Conservation (phyloP, 2,113 vertebrate genomes). For the Ascaphus truei region DNA sequence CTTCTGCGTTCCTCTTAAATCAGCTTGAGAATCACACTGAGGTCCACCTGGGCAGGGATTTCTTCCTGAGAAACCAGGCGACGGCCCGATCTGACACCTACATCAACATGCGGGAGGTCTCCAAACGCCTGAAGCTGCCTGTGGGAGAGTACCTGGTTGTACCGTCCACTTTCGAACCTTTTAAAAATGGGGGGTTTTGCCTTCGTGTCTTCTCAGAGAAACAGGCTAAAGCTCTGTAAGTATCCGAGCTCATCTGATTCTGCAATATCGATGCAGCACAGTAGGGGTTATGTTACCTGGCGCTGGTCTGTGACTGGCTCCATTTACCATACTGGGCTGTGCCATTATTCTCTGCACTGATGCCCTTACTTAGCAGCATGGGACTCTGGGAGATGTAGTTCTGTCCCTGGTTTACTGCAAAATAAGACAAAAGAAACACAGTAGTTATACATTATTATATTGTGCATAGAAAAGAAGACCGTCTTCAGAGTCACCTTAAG, state of each 20-base stretch:
- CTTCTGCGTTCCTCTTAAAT: background rate
- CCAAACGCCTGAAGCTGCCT: conserved; percentile 64
- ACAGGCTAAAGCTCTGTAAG: conserved; percentile 61
- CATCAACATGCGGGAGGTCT: conserved; percentile 73
- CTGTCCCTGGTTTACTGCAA: too few species aligned
- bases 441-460: too few species aligned
- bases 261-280: too few species aligned
- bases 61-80: conserved; percentile 59
- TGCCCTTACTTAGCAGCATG: too few species aligned
- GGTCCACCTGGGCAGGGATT: conserved; percentile 59
- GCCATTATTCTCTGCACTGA: too few species aligned
- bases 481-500: too few species aligned
- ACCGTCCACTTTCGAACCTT: conserved; percentile 79
- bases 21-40: conserved; percentile 54
- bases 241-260: background rate
- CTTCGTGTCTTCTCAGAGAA: conserved; percentile 83
- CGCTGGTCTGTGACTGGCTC: background rate
- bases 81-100: conserved; percentile 60
- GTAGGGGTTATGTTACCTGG: too few species aligned
- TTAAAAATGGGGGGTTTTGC: conserved; percentile 72
- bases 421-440: too few species aligned
- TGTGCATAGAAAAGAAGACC: too few species aligned
- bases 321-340: background rate
- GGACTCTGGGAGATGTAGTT: too few species aligned
- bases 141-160: conserved; percentile 74